Evolutionary conservation across 2,888 invertebrate genomes (phyloP), one percentile per base, ranked within the genome.

Genomic region (Apoderus coryli): DNA sequence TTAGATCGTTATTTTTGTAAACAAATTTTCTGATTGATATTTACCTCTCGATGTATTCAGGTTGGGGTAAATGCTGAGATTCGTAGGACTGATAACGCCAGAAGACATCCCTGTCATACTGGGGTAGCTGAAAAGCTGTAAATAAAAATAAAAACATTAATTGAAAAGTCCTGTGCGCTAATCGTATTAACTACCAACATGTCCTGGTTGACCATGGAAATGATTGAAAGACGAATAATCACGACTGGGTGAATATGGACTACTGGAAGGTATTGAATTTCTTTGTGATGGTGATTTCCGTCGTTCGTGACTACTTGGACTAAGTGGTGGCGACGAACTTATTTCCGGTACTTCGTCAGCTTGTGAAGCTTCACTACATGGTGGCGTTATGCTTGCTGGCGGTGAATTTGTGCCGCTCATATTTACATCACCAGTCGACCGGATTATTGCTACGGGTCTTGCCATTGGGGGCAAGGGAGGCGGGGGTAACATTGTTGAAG

Each of bases 381-480:
- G 69, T 24, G 71, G 68, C 33, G 68, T 66, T 37, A 65, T 61
- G 23, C 75, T 68, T 6, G 70, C 65, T 12, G 74, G 72, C 4
- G 76, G 71, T 29, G 75, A 70, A 39, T 65, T 68, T 14, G 69
- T 63, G 44, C 67, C 67, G 36, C 68, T 63, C 40, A 73, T 63
- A 28, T 63, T 61, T 28, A 69, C 57, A 43, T 69, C 69, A 27
- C 67, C 62, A 47, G 89, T 88, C 32, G 90, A 90, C 46, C 90
- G 72, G 49, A 93, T 88, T 50, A 95, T 90, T 38, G 93, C 90
- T 14, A 93, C 93, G 0, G 93, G 93, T 40, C 93, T 67, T 3
- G 93, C 92, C 85, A 93, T 89, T 10, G 92, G 92, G 4, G 92
- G 90, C 16, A 92, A 72, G 3, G 92, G 92, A 4, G 90, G 88